A percentile compares a stretch with the other conserved stretches of the same genome.
phyloP scores from a whole-genome alignment of 2,888 invertebrate species.

The Latrodectus hesperus region DNA sequence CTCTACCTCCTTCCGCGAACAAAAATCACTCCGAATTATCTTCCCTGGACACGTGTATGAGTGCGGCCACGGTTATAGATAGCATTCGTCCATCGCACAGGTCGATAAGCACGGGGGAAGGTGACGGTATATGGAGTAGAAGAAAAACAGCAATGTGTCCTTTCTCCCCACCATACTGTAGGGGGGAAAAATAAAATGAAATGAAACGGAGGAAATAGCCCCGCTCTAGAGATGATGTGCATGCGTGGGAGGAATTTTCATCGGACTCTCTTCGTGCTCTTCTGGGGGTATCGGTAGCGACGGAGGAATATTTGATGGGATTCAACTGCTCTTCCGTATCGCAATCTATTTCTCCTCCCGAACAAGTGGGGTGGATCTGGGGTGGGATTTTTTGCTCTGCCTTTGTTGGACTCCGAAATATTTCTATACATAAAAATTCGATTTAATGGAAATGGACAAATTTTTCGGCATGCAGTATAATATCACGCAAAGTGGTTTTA shows the following conservation, averaged over 20 bases:
- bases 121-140: background rate
- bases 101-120: background rate
- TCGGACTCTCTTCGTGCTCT: constrained; percentile 19
- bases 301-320: constrained; percentile 36
- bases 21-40: too few species aligned
- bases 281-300: constrained; percentile 25
- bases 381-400: background rate
- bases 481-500: too few species aligned
- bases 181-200: background rate
- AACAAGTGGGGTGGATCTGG: background rate
- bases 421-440: background rate
- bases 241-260: constrained; percentile 13
- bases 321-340: constrained; percentile 3
- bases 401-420: background rate
- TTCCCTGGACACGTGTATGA: too few species aligned
- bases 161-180: background rate
- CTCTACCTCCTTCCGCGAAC: too few species aligned
- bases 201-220: background rate
- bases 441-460: background rate
- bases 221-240: background rate
- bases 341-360: background rate
- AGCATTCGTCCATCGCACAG: background rate
- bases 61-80: background rate
- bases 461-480: too few species aligned
- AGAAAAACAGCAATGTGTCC: background rate